Conservation (phyloP, 2,888 invertebrate genomes). For the Nemotelus nigrinus region DNA sequence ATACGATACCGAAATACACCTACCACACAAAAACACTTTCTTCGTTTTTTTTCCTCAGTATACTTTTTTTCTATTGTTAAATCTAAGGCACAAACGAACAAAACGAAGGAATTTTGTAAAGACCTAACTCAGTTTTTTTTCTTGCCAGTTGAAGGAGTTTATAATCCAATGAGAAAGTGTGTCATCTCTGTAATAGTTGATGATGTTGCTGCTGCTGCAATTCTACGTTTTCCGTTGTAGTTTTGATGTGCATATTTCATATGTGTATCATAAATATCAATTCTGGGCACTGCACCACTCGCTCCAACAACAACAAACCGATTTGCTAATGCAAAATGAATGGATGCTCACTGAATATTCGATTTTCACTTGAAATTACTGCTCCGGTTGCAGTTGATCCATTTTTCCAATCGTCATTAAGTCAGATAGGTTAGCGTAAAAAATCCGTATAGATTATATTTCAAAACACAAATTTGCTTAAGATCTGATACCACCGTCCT, state of each 20-base stretch:
- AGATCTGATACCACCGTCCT: too few relatives aligned
- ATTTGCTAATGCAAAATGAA: background rate
- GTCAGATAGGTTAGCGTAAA: background rate
- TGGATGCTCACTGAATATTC: slow-evolving; percentile 8
- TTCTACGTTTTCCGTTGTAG: slow-evolving; percentile 10
- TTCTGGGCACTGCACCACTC: background rate
- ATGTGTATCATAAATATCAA: slow-evolving; percentile 1
- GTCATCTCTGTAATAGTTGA: slow-evolving; percentile 44
- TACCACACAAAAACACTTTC: too few relatives aligned
- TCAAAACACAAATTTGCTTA: too few relatives aligned
- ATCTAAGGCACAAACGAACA: background rate
- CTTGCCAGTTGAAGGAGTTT: slow-evolving; percentile 20
- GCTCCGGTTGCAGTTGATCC: slow-evolving; percentile 29
- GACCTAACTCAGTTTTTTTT: slow-evolving; percentile 20
- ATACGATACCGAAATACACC: background rate
- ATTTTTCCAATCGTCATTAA: slow-evolving; percentile 23
- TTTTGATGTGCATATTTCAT: slow-evolving; percentile 28
- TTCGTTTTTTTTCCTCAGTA: too few relatives aligned
- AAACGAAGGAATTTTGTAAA: slow-evolving; percentile 18
- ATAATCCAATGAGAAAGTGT: slow-evolving; percentile 50
- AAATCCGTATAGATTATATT: too few relatives aligned
- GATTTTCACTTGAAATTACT: slow-evolving; percentile 22
- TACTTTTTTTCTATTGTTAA: background rate
- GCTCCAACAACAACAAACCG: background rate
- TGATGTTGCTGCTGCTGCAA: background rate